These are phyloP conservation scores for Plotosus lineatus DNA, from an alignment of 2,113 vertebrate species.

Conservation along the genomic window DNA sequence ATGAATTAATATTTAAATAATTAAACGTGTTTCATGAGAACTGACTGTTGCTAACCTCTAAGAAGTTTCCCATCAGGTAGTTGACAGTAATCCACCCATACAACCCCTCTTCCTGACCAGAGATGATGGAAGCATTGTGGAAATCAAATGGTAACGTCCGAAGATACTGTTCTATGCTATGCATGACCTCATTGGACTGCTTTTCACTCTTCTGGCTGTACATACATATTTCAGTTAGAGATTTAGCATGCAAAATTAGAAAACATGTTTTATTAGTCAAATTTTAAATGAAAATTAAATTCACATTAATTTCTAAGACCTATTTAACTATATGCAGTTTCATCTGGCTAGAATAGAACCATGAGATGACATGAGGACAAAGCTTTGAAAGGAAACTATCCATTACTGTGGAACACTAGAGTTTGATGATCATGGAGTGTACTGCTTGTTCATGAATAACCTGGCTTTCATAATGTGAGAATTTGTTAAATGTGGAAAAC, in stretches of 20 bases:
- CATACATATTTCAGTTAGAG: neutral
- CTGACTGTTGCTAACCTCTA: constrained; percentile 77
- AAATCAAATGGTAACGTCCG: constrained; percentile 83
- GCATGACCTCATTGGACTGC: constrained; percentile 77
- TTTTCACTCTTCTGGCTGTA: constrained; percentile 77
- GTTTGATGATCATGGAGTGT: neutral
- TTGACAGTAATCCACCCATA: constrained; percentile 98
- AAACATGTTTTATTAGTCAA: neutral
- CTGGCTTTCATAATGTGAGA: neutral
- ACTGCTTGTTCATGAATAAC: neutral
- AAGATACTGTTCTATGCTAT: constrained; percentile 79
- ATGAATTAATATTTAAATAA: neutral
- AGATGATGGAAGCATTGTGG: constrained; percentile 88
- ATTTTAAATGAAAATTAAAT: neutral
- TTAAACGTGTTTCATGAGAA: neutral
- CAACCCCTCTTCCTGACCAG: constrained; percentile 89
- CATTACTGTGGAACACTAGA: neutral
- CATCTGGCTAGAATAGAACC: neutral
- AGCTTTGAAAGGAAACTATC: neutral
- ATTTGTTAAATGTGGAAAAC: neutral
- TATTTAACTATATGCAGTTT: neutral
- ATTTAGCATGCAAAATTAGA: neutral
- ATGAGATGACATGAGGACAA: neutral
- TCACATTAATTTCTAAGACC: neutral
- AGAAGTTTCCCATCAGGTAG: constrained; percentile 92